Evolutionary conservation across 2,888 invertebrate genomes (phyloP), one percentile per base, ranked within the genome.

Genomic region (Polietes domitor): DNA sequence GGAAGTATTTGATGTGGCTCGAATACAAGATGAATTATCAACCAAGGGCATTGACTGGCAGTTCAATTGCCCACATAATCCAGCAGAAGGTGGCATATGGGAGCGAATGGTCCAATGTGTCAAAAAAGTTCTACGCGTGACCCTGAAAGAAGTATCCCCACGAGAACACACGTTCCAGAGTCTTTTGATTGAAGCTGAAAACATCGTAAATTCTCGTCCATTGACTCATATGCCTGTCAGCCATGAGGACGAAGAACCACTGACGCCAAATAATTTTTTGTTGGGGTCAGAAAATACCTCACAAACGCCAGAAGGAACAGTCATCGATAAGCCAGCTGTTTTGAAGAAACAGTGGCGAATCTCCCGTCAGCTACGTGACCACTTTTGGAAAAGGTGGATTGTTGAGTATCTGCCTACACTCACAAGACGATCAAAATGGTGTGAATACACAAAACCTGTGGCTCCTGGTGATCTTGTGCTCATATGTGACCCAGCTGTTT

Each of bases 171-270:
- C 55, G 24, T 32, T 65, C 5, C 75, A 75, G 4, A 63, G 78
- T 70, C 50, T 80, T 10, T 26, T 85, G 15, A 82, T 85, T 41
- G 82, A 86, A 75, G 83, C 83, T 5, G 86, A 77, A 73, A 82
- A 86, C 37, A 41, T 82, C 9, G 71, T 78, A 0, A 79, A 83
- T 55, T 80, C 82, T 21, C 58, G 83, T 3, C 85, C 82, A n/a
- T 63, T 85, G 10, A 85, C 84, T 1, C 80, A 84, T 10, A 28
- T 80, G 53, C 78, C 78, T 17, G 65, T 81, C 5, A 47, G 41
- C 21, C 32, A 24, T 24, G 63, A 78, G 19, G 61, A 71, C 7
- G 32, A 55, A 9, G 73, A 78, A 15, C 78, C 78, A 41, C 43
- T 73, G 55, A 79, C 79, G 9, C 65, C 43, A 0, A 79, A 79